These are phyloP conservation scores for Eriocheir sinensis DNA, from an alignment of 1,140 invertebrate genomes.

Conservation along the genomic window DNA sequence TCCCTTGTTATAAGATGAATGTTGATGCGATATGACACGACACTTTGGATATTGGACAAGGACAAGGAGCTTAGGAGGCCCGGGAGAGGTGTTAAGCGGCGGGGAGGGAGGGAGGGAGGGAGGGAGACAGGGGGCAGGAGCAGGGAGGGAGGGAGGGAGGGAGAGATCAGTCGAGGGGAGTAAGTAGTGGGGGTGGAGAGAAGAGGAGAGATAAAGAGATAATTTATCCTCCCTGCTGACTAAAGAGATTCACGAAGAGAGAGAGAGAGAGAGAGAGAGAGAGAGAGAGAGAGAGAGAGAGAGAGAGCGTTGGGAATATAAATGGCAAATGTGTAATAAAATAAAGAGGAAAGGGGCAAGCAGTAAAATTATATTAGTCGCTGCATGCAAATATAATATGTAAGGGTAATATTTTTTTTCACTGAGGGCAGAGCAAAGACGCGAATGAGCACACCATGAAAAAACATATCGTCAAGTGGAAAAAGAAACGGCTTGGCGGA, in stretches of 20 bases:
- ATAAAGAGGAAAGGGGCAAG: no score
- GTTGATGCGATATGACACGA: background rate
- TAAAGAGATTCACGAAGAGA: no score
- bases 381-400: no score
- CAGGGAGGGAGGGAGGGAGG: background rate
- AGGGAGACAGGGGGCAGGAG: no score
- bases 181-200: background rate
- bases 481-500: no score
- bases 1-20: background rate
- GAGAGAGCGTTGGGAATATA: background rate
- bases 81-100: background rate
- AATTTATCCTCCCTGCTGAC: no score
- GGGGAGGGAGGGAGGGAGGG: background rate
- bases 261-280: conserved; percentile 54
- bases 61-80: background rate
- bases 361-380: no score
- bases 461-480: no score
- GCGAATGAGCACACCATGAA: no score
- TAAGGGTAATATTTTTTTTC: no score
- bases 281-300: conserved; percentile 43
- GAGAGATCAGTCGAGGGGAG: background rate
- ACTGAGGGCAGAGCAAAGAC: no score
- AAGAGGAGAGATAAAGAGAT: background rate
- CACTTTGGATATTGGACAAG: background rate
- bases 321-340: background rate